Evolutionary conservation across 1,140 invertebrate species (phyloP).

Genomic region (Heterodera carotae): DNA sequence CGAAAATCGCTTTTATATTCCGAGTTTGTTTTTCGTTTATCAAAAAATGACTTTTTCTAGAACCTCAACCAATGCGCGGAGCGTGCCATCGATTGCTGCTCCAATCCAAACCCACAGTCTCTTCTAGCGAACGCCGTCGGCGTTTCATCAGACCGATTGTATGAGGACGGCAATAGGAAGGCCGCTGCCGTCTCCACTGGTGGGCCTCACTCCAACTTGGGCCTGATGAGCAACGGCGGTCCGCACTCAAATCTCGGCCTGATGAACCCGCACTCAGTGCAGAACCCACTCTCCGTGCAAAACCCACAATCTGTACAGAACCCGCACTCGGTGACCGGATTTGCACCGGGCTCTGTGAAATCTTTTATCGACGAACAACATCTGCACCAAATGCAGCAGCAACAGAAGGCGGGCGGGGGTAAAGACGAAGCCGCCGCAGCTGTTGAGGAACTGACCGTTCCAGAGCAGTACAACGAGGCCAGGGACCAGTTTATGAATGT

Average conservation of each 20-base stretch:
- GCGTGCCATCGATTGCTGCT: slow-evolving; percentile 10
- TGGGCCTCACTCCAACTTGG: slow-evolving; percentile 26
- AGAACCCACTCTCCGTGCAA: slow-evolving; percentile 22
- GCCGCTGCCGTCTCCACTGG: slow-evolving; percentile 14
- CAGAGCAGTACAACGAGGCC: slow-evolving; percentile 17
- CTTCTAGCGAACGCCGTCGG: not conserved
- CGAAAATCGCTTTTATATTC: not conserved
- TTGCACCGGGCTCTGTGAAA: slow-evolving; percentile 23
- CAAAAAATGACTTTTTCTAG: not conserved
- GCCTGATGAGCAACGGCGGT: slow-evolving; percentile 11
- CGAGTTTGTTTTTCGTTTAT: not conserved
- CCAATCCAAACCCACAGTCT: not conserved
- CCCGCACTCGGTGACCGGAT: slow-evolving; percentile 13
- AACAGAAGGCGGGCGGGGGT: not conserved
- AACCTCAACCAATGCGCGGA: slow-evolving; percentile 22
- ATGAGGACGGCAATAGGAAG: slow-evolving; percentile 12
- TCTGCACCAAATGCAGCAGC: not conserved
- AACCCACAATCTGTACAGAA: not conserved
- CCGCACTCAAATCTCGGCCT: slow-evolving; percentile 25
- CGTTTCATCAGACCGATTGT: not conserved
- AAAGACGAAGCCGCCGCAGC: not conserved
- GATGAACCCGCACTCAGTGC: slow-evolving; percentile 28
- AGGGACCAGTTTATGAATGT: slow-evolving; percentile 27
- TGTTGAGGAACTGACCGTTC: slow-evolving; percentile 13
- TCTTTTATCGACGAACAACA: not conserved